Evolutionary conservation across 2,113 vertebrate species (phyloP), one percentile per base, ranked within the genome.

Genomic region (Tachuris rubrigastra): DNA sequence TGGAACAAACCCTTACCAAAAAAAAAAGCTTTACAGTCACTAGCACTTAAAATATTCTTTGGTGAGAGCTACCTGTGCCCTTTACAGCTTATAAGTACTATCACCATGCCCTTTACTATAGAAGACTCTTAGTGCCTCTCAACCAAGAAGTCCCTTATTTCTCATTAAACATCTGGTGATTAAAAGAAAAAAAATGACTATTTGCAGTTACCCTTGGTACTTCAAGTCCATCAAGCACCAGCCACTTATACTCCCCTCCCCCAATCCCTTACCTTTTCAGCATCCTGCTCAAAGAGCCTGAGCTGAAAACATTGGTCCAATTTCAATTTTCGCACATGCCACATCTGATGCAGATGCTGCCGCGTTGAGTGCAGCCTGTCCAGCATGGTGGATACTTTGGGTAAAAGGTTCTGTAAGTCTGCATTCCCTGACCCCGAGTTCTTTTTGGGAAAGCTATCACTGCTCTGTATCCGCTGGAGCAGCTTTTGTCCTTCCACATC

Each of bases 241-340:
- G 56, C 33, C 21, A 39, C 63, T 69, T 65, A 13, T 2, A 4
- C 13, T 47, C 31, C 16, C 14, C 3, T 74, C 1, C 6, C 44
- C 5, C 73, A 11, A 3, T 2, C 37, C 24, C 66, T 97, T 96
- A 99, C 99, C 99, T 99, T 99, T 94, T 99, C 99, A 27, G 99
- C 99, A 59, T 99, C 99, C 97, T 99, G 99, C 91, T 99, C 99
- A 82, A 99, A 99, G 67, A 99, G 98, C 77, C 99, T 97, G 79
- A 99, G 98, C 98, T 99, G 99, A 96, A 99, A 99, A 97, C 99
- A 99, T 97, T 99, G 99, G 98, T 99, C 99, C 97, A 99, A 97
- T 97, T 99, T 99, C 95, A 99, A 96, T 85, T 99, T 99, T 95
- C 99, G 97, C 96, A 99, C 98, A 89, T 99, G 99, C 99, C 99